Evolutionary conservation across 2,113 vertebrate species (phyloP), one percentile per base, ranked within the genome.

Genomic region (Oryzias javanicus): DNA sequence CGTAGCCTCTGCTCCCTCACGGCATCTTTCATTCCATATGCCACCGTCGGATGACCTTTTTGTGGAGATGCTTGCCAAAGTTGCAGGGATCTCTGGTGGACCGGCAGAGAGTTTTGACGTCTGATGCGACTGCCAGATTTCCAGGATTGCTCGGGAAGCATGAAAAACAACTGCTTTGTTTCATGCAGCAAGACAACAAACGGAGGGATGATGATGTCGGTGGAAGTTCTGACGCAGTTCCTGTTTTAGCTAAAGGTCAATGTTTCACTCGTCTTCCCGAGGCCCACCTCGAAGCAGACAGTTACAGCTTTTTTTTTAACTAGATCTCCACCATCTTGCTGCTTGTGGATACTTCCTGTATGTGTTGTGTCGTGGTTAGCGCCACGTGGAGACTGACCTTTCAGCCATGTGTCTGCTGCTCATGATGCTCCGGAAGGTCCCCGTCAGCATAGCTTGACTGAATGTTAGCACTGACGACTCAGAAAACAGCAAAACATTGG

Each of bases 351-450:
- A 40, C 19, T 50, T 64, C 69, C 72, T 66, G 64, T 45, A 17
- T 42, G 41, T 42, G 29, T 24, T 51, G 69, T 15, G 66, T 76
- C 69, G 70, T 50, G 67, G 72, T 61, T 58, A 55, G 75, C 70
- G 16, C 74, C 82, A 64, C 44, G 13, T 80, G 77, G 75, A 74
- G 81, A 67, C 41, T 68, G 73, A 87, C 84, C 88, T 88, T 87
- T 72, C 70, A 64, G 75, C 70, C 78, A 76, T 56, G 76, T 85
- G 84, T 86, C 80, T 77, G 74, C 79, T 81, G 62, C 61, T 64
- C 46, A 4, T 14, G 69, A 65, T 70, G 67, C 76, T 74, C 68
- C 56, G 45, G 55, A 60, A 62, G 70, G 77, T 70, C 74, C 69
- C 67, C 52, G 10, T 61, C 61, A 63, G 74, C 60, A 16, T 72